Conservation (phyloP, 2,113 vertebrate genomes). For the Passer montanus region DNA sequence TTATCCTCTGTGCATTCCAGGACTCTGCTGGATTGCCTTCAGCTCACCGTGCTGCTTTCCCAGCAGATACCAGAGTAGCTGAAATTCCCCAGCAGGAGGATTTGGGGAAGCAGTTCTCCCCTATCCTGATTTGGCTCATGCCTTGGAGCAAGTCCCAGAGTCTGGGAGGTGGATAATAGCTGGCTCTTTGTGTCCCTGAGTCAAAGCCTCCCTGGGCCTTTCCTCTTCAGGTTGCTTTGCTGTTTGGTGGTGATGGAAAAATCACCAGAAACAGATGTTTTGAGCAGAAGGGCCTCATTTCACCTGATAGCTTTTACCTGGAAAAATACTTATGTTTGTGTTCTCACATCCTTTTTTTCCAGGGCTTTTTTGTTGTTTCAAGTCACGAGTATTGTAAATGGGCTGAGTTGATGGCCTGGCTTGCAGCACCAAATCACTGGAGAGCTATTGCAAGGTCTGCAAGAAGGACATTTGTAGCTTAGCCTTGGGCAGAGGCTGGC, state of each 20-base stretch:
- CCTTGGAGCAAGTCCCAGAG: background rate
- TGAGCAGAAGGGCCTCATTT: background rate
- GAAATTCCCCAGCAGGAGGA: background rate
- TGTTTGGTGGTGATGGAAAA: background rate
- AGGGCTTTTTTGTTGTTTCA: background rate
- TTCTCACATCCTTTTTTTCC: background rate
- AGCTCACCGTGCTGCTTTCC: background rate
- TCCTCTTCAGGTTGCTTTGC: background rate
- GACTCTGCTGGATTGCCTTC: background rate
- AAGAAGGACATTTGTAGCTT: background rate
- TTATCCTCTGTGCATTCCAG: background rate
- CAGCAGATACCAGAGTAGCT: background rate
- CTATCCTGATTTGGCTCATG: background rate
- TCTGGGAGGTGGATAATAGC: background rate
- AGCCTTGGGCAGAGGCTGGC: background rate
- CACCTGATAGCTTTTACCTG: background rate
- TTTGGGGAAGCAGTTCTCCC: background rate
- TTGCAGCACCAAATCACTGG: background rate
- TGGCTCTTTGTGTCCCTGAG: background rate
- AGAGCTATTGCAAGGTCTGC: background rate
- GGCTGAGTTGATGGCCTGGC: background rate
- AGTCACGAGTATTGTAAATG: background rate
- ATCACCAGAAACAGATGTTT: background rate
- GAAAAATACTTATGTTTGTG: background rate
- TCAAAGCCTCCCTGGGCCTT: background rate